phyloP scores from a whole-genome alignment of 2,797 vertebrate species.

The Malurus leucopterus region DNA sequence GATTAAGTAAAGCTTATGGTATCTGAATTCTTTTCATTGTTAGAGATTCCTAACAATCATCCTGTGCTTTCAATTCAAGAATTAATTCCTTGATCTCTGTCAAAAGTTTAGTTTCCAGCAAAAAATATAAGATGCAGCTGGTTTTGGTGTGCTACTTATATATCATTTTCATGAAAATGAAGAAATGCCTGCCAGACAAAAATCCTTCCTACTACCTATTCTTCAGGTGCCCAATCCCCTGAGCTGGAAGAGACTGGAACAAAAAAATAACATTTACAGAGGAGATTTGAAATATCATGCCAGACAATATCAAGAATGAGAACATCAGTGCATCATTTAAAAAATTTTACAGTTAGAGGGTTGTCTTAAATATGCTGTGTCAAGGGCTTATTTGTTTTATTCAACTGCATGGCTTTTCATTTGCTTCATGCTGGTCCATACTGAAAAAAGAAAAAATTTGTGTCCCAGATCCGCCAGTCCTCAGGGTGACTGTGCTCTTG shows the following conservation, averaged over 20 bases:
- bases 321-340: not conserved
- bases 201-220: not conserved
- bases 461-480: not conserved
- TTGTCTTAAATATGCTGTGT: not conserved
- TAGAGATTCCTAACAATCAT: not conserved
- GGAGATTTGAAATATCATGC: not conserved
- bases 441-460: not conserved
- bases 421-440: not conserved
- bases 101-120: not conserved
- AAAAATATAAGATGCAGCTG: not conserved
- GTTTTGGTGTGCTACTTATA: not conserved
- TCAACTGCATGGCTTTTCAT: not conserved
- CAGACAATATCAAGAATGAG: not conserved
- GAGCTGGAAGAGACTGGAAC: not conserved
- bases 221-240: not conserved
- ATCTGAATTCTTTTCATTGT: not conserved
- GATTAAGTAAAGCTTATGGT: not conserved
- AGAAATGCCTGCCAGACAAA: not conserved
- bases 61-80: not conserved
- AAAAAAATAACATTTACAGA: not conserved
- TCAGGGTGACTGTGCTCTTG: not conserved
- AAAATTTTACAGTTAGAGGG: not conserved
- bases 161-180: not conserved
- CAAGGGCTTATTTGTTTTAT: not conserved
- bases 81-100: not conserved